These are phyloP conservation scores for Boloria euphrosyne DNA, from an alignment of 2,888 invertebrate genomes.

Conservation along the genomic window DNA sequence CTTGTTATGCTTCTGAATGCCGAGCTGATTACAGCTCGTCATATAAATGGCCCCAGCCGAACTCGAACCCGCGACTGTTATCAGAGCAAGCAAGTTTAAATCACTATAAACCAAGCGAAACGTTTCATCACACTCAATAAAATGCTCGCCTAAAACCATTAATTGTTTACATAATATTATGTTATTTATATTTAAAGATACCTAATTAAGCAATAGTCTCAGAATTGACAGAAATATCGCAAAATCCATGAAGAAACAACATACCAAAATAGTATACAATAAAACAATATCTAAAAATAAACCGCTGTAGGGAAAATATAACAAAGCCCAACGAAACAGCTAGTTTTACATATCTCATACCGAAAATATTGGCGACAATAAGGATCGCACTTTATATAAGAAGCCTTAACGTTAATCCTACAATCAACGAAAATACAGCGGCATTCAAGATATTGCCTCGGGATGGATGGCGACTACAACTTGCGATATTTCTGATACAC, in stretches of 20 bases:
- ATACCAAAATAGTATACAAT: constrained; percentile 9
- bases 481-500: constrained; percentile 28
- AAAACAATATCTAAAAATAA: neutral
- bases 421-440: constrained; percentile 31
- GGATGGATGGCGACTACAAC: constrained; percentile 24
- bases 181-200: too few relatives aligned
- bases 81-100: too few relatives aligned
- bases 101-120: too few relatives aligned
- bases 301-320: neutral
- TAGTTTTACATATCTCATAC: constrained; percentile 21
- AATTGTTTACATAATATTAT: too few relatives aligned
- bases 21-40: too few relatives aligned
- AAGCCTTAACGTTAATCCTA: constrained; percentile 34
- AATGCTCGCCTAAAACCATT: too few relatives aligned
- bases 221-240: too few relatives aligned
- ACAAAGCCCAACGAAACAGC: neutral
- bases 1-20: too few relatives aligned
- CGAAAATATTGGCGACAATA: constrained; percentile 18
- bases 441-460: constrained; percentile 29
- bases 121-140: too few relatives aligned
- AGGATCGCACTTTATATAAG: constrained; percentile 22
- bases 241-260: constrained; percentile 15
- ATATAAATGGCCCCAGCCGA: too few relatives aligned
- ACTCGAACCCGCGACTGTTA: too few relatives aligned
- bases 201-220: too few relatives aligned